Conservation (phyloP, 2,113 vertebrate species). For the Cercopithecus mona region DNA sequence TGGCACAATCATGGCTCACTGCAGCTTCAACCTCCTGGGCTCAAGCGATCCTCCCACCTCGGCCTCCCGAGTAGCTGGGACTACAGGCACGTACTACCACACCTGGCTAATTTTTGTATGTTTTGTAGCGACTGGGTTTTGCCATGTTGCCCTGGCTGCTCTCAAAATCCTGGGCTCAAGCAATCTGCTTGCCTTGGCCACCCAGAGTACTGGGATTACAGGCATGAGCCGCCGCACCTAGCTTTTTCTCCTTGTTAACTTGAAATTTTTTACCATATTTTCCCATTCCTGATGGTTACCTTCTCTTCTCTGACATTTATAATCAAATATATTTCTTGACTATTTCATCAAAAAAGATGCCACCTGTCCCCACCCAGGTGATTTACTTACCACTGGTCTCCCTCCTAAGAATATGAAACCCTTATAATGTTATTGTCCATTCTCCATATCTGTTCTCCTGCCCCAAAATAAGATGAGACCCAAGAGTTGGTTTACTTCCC, state of each 20-base stretch:
- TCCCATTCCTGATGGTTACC: not conserved
- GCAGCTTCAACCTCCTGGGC: no score
- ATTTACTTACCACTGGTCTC: not conserved
- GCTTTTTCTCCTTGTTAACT: not conserved
- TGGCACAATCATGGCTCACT: no score
- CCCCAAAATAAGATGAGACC: not conserved
- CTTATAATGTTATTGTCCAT: not conserved
- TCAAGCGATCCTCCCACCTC: no score
- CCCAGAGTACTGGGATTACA: no score
- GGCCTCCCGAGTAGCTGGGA: no score
- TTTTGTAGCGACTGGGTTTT: no score
- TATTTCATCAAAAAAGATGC: not conserved
- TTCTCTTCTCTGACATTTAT: not conserved
- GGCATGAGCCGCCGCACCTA: no score
- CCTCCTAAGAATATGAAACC: not conserved
- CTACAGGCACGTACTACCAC: no score
- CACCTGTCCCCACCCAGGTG: not conserved
- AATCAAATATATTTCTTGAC: not conserved
- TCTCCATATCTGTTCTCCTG: not conserved
- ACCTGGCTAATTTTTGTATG: no score
- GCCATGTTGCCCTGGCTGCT: no score
- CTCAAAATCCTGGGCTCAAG: no score
- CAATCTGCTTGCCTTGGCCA: no score
- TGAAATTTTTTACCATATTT: not conserved
- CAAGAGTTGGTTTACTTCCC: not conserved